These are phyloP conservation scores for Nephrotoma guestfalica DNA, from an alignment of 2,888 invertebrate genomes.

Conservation along the genomic window DNA sequence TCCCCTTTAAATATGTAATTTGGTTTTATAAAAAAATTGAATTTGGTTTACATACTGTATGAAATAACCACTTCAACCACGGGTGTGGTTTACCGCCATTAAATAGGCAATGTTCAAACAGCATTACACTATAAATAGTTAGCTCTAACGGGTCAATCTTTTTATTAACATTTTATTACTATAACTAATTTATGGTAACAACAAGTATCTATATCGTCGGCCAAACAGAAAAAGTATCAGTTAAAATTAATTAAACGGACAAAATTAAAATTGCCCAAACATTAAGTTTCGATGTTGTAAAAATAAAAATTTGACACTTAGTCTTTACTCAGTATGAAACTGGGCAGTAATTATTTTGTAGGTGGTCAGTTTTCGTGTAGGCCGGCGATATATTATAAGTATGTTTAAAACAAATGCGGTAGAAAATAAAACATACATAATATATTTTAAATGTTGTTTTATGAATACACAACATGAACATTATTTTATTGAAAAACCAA, in stretches of 20 bases:
- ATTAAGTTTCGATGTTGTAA: no score
- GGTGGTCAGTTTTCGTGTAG: no score
- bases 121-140: not conserved
- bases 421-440: not conserved
- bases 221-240: no score
- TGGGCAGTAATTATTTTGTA: no score
- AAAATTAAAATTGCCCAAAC: no score
- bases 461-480: not conserved
- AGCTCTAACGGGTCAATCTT: not conserved
- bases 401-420: not conserved
- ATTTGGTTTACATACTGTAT: no score
- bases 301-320: no score
- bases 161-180: not conserved
- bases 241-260: no score
- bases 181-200: not conserved
- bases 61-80: not conserved
- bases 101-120: not conserved
- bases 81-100: not conserved
- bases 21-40: no score
- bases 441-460: not conserved
- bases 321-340: no score
- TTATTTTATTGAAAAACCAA: not conserved
- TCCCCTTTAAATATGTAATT: not conserved
- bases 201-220: not conserved
- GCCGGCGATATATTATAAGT: no score